Base-by-base conservation (phyloP, 2,113 vertebrate species). In the Ageneiosus marmoratus region DNA sequence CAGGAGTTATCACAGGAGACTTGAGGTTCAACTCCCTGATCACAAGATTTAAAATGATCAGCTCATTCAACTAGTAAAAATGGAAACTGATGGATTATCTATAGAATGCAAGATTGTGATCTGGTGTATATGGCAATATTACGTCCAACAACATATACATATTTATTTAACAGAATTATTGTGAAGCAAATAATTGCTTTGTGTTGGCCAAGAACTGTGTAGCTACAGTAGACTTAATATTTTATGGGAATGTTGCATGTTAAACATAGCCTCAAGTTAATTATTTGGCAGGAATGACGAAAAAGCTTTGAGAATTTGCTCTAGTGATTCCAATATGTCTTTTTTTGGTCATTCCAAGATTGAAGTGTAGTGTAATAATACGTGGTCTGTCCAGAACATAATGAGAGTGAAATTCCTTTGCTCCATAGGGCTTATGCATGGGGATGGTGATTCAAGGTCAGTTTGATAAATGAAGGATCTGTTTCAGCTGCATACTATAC, bases 1-100 rank as follows among this genome's bases (percentile, higher is more conserved):
- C 67, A 69, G 84, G 86, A 85, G 79, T 79, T 86, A 82, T 88
- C 87, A 76, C 78, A 84, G 88, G 79, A 86, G 74, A 20, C 51
- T 73, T 9, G 3, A 18, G 18, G 77, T 80, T 79, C 53, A 76
- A 79, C 85, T 86, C 84, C 65, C 46, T 34, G 58, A 77, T 77
- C 67, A 76, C 48, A 46, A 80, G 79, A 81, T 87, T 83, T 86
- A 51, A 84, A 86, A 75, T 70, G 34, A 88, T 82, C 75, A 67
- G 55, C 13, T 63, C 29, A 9, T 82, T 74, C 50, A 60, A 60
- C 55, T 41, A 77, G 37, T 3, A 34, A 32, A 18, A 74, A 7
- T 1, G 13, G 41, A 5, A 27, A 70, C 15, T 55, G 22, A 24
- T 37, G 32, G 29, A 55, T 76, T 29, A 32, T 74, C 15, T 51